Evolutionary conservation across 2,888 invertebrate species (phyloP).

Genomic region (Slavum lentiscoides): DNA sequence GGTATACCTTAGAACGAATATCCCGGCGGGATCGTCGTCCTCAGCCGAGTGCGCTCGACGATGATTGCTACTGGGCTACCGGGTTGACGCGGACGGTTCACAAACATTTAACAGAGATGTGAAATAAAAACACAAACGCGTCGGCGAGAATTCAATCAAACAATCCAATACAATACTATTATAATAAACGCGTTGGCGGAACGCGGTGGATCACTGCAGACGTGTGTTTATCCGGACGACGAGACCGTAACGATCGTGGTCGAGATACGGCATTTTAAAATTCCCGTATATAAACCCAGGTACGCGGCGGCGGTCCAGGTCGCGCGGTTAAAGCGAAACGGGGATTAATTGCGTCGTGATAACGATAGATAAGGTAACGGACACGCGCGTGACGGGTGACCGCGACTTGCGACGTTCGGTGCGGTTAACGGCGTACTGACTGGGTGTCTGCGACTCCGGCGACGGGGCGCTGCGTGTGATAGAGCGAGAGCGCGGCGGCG

Average conservation of each 20-base stretch:
- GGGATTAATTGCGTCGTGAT: too few species aligned
- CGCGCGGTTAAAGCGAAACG: background rate
- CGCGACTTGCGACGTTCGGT: background rate
- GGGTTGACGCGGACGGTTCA: background rate
- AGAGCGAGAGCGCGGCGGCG: background rate
- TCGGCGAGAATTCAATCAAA: too few species aligned
- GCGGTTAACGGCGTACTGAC: constrained; percentile 37
- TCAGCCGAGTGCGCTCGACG: constrained; percentile 16
- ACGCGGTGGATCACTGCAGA: too few species aligned
- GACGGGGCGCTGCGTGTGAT: background rate
- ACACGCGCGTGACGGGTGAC: background rate
- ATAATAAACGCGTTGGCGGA: too few species aligned
- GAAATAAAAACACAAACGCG: background rate
- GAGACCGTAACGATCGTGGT: background rate
- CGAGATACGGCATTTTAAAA: constrained; percentile 6
- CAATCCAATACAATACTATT: too few species aligned
- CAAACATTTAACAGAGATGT: constrained; percentile 29
- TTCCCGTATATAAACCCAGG: too few species aligned
- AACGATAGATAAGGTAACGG: background rate
- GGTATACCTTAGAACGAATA: constrained; percentile 46
- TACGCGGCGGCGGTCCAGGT: background rate
- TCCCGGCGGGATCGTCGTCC: constrained; percentile 39
- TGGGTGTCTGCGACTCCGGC: constrained; percentile 10
- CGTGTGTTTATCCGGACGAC: constrained; percentile 14
- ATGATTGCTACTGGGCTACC: background rate